These are phyloP conservation scores for Drosophila pseudotalamancana DNA, from an alignment of 2,888 invertebrate genomes.

Conservation along the genomic window DNA sequence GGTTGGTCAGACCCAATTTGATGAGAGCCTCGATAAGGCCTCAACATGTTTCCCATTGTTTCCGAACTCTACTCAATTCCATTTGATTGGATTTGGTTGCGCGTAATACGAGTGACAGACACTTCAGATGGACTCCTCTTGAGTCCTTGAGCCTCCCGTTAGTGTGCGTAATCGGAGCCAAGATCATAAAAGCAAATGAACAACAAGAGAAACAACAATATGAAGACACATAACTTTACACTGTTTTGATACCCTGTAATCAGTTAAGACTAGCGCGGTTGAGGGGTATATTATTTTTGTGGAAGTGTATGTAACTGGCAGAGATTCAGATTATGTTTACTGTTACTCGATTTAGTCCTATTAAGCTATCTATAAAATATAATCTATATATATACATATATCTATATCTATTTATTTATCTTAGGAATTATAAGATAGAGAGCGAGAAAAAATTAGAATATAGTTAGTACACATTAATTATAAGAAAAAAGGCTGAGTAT, in stretches of 20 bases:
- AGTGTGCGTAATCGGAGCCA: constrained; percentile 1
- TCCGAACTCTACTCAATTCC: background rate
- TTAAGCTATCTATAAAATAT: too few species aligned
- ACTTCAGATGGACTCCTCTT: constrained; percentile 1
- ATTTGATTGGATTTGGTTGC: background rate
- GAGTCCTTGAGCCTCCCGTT: constrained; percentile 15
- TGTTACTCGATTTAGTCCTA: too few species aligned
- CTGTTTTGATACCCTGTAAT: background rate
- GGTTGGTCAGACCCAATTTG: constrained; percentile 11
- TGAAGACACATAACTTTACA: background rate
- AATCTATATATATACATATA: too few species aligned
- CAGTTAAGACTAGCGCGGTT: too few species aligned
- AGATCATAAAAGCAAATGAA: background rate
- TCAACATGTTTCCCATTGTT: constrained; percentile 26
- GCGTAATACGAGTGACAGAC: constrained; percentile 13
- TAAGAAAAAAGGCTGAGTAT: too few species aligned
- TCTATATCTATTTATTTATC: too few species aligned
- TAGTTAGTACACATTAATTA: too few species aligned
- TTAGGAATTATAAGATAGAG: too few species aligned
- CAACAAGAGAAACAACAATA: background rate
- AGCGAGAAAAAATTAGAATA: too few species aligned
- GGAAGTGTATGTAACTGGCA: too few species aligned
- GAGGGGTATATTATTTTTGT: too few species aligned
- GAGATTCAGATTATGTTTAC: too few species aligned
- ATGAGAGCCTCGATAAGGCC: constrained; percentile 47